Percentiles rank a stretch among this genome's conserved stretches.
phyloP scores from a whole-genome alignment of 2,888 invertebrate species.

The Biston stratarius region DNA sequence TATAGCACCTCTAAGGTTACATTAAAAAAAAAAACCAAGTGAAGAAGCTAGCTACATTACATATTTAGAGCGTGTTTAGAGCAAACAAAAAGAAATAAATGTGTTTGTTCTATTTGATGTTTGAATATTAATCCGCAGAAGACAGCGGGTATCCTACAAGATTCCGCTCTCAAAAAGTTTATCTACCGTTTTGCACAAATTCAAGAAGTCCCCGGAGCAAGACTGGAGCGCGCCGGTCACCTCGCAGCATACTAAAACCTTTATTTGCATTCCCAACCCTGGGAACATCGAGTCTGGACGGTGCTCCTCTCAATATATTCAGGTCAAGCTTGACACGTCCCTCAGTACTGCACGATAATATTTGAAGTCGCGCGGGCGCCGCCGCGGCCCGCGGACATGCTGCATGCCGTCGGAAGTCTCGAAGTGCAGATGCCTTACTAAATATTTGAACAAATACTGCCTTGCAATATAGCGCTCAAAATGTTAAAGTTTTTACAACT shows the following conservation, averaged over 20 bases:
- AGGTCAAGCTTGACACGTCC: slow-evolving; percentile 43
- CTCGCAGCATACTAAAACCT: slow-evolving; percentile 15
- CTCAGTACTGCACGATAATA: slow-evolving; percentile 22
- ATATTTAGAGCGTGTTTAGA: too few relatives aligned
- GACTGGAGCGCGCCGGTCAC: slow-evolving; percentile 4
- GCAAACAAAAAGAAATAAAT: too few relatives aligned
- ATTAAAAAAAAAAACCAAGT: too few relatives aligned
- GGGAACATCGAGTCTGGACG: slow-evolving; percentile 20
- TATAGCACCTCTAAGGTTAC: too few relatives aligned
- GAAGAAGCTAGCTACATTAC: too few relatives aligned
- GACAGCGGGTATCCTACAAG: background rate
- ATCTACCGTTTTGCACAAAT: slow-evolving; percentile 9
- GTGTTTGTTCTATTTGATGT: background rate
- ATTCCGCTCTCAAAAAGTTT: background rate
- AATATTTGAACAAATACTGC: background rate
- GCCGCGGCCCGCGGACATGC: too few relatives aligned
- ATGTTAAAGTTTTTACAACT: too few relatives aligned
- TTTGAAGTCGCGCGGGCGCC: background rate
- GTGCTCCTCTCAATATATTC: slow-evolving; percentile 22
- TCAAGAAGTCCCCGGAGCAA: slow-evolving; percentile 1
- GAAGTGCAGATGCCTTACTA: slow-evolving; percentile 4
- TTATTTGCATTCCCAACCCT: slow-evolving; percentile 19
- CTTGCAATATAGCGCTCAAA: background rate
- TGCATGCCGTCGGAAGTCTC: slow-evolving; percentile 32
- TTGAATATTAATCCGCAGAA: background rate